Percentiles rank a stretch among this genome's conserved stretches.
phyloP scores from a whole-genome alignment of 1,140 invertebrate genomes.

The Drosophila oshimai region DNA sequence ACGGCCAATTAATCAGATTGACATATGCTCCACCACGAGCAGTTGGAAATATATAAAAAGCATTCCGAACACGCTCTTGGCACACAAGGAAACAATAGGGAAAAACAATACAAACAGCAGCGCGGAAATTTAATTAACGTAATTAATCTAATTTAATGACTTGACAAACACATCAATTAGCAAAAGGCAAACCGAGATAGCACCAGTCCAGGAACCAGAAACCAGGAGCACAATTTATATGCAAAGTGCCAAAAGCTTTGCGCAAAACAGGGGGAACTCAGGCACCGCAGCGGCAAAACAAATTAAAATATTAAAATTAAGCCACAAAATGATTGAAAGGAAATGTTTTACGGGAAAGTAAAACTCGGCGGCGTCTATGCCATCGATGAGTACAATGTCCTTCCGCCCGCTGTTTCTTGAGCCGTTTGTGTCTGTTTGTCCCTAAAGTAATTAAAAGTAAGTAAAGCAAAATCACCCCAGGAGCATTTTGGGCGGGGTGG shows the following conservation, averaged over 20 bases:
- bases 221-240: conserved; percentile 67
- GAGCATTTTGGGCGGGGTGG: not conserved
- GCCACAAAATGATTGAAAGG: conserved; percentile 80
- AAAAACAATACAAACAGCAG: conserved; percentile 25
- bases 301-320: conserved; percentile 82
- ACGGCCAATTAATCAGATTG: conserved; percentile 60
- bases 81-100: conserved; percentile 4
- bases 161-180: conserved; percentile 82
- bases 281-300: conserved; percentile 54
- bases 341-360: conserved; percentile 53
- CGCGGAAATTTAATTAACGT: conserved; percentile 75
- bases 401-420: conserved; percentile 1
- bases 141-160: conserved; percentile 82
- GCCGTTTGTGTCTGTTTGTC: conserved; percentile 58
- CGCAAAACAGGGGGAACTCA: conserved; percentile 43
- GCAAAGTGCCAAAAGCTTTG: conserved; percentile 64
- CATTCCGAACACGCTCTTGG: conserved; percentile 14
- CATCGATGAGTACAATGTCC: conserved; percentile 25
- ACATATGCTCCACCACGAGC: conserved; percentile 14
- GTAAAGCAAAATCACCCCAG: conserved; percentile 56
- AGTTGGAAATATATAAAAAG: not conserved
- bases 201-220: conserved; percentile 31
- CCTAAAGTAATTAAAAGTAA: conserved; percentile 80
- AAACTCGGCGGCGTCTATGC: conserved; percentile 14
- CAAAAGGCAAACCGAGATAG: conserved; percentile 24